Base-by-base conservation (phyloP, 1,140 invertebrate genomes). In the Ceratina japonica region DNA sequence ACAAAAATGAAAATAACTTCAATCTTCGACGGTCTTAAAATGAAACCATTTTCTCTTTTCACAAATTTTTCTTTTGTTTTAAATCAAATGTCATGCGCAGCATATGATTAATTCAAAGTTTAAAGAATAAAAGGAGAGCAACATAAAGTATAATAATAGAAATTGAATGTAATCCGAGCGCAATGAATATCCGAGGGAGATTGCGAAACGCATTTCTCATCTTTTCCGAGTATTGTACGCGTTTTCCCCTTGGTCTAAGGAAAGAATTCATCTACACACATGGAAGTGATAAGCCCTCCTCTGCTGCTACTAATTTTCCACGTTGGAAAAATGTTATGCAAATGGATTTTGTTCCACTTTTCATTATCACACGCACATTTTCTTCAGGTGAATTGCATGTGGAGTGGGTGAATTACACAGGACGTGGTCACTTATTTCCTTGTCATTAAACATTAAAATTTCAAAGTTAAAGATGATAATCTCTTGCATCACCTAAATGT, bases 141-240 rank as follows among this genome's bases (percentile, higher is more conserved):
- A 16, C 59, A 13, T 16, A 1, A 3, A 70, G 52, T 4, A 15
- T 12, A 37, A 20, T 59, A 64, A 69, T 82, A 54, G n/a, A 61
- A 82, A 80, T 80, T 80, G 72, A 75, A n/a, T n/a, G 75, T 75
- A 75, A 80, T 59, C 75, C 66, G 56, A 8, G 18, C n/a, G 61
- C 71, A 75, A 75, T 37, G 66, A 74, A 65, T 82, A 75, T 72
- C 69, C 44, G 65, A 74, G 76, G 52, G 52, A 62, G 5, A 44
- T 62, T 66, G 13, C 22, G 51, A 24, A 22, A 37, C 59, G 15
- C 64, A 12, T 51, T 15, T 49, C 16, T 63, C 37, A 2, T 76
- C 49, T 64, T 80, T 54, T 49, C 16, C 61, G 52, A 58, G 31
- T 54, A 58, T 31, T 56, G 49, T 22, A 18, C 37, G n/a, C 70